phyloP scores from a whole-genome alignment of 1,140 invertebrate genomes.

The Drosophila virilis region DNA sequence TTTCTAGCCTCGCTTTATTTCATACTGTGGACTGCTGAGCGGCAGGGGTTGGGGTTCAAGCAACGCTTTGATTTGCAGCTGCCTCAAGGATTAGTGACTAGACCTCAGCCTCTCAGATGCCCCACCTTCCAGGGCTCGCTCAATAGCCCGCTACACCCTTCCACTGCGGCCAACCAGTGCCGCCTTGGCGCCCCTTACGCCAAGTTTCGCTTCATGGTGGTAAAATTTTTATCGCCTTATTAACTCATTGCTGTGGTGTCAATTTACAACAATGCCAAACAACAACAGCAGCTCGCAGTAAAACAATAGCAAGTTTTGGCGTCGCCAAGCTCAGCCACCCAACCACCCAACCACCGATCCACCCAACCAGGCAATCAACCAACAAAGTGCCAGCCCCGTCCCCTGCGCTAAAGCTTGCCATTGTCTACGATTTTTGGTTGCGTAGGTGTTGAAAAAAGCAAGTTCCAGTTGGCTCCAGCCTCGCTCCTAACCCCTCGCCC shows the following conservation, averaged over 20 bases:
- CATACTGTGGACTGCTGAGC: not conserved
- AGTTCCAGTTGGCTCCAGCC: conserved; percentile 16
- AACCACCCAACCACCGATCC: not conserved
- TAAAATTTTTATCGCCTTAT: conserved; percentile 70
- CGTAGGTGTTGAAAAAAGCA: conserved; percentile 49
- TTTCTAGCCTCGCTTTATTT: not conserved
- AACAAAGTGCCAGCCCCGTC: conserved; percentile 8
- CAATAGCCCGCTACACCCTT: not conserved
- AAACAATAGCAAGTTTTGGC: conserved; percentile 67
- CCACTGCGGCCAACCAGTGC: not conserved
- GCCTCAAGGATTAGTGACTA: conserved; percentile 11
- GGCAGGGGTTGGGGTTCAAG: not conserved
- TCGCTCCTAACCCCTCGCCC: not conserved
- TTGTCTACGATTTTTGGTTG: conserved; percentile 35
- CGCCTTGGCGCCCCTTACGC: not conserved
- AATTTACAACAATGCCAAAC: conserved; percentile 65
- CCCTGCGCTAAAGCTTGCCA: not conserved
- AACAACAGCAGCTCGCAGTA: conserved; percentile 38
- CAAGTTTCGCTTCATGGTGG: conserved; percentile 2
- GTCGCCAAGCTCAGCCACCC: conserved; percentile 24
- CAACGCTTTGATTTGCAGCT: conserved; percentile 32
- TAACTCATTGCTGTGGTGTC: conserved; percentile 79
- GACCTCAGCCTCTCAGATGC: too few species aligned
- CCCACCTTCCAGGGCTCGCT: too few species aligned
- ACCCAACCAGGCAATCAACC: conserved; percentile 18